Percentiles rank a stretch among this genome's conserved stretches.
phyloP scores from a whole-genome alignment of 2,113 vertebrate genomes.

The Aspiorhynchus laticeps region DNA sequence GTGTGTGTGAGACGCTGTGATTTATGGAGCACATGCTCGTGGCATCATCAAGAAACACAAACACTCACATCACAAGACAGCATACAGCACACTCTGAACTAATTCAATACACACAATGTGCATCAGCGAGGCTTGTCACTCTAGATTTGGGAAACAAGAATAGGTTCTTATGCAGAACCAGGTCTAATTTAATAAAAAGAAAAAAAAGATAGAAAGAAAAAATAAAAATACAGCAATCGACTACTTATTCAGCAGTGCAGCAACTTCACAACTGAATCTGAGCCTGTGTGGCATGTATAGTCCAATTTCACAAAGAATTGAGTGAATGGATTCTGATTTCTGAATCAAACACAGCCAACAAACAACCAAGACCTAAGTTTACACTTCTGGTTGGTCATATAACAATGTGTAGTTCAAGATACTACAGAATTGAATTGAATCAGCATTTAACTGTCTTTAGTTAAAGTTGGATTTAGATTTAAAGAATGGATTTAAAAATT shows the following conservation, averaged over 20 bases:
- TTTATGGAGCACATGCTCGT: constrained; percentile 24
- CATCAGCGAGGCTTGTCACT: neutral
- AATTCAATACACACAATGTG: constrained; percentile 24
- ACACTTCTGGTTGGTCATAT: too few species aligned
- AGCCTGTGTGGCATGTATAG: too few species aligned
- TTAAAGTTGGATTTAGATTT: too few species aligned
- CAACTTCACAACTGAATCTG: too few species aligned
- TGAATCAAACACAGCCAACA: too few species aligned
- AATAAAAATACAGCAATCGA: neutral
- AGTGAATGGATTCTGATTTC: too few species aligned
- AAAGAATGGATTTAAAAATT: too few species aligned
- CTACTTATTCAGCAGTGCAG: neutral
- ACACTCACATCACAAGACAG: constrained; percentile 24
- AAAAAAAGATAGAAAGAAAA: neutral
- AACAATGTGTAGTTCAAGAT: too few species aligned
- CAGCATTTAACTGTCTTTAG: neutral
- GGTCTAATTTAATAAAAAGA: neutral
- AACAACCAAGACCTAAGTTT: too few species aligned
- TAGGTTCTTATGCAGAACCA: neutral
- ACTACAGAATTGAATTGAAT: too few species aligned
- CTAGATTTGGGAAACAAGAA: neutral
- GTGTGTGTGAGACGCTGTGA: constrained; percentile 17
- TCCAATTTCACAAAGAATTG: too few species aligned
- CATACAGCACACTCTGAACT: neutral
- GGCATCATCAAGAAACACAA: constrained; percentile 32